Conservation (phyloP, 2,888 invertebrate species). For the Lysandra bellargus region DNA sequence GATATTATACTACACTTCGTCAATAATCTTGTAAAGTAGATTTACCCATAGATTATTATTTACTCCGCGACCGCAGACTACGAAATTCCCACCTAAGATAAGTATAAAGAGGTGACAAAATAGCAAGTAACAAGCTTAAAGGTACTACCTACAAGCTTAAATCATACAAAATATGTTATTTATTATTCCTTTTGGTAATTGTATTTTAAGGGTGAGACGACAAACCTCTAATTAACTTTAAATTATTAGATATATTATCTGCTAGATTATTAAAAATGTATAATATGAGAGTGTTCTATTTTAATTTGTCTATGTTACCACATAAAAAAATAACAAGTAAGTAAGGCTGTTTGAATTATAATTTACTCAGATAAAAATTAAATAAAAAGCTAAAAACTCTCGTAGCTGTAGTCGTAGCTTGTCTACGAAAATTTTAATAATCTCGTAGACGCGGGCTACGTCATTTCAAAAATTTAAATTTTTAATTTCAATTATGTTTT, state of each 20-base stretch:
- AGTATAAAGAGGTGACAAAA: not conserved
- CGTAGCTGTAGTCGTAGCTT: not conserved
- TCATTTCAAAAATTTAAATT: not conserved
- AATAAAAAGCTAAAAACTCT: not conserved
- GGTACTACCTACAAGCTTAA: too few species aligned
- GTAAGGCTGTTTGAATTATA: too few species aligned
- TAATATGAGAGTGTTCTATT: too few species aligned
- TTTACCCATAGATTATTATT: not conserved
- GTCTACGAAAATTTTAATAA: not conserved
- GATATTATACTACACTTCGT: conserved; percentile 22
- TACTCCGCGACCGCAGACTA: not conserved
- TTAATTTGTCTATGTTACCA: too few species aligned
- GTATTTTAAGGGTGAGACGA: not conserved
- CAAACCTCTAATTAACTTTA: not conserved
- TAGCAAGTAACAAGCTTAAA: not conserved
- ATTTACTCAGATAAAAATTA: not conserved
- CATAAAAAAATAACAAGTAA: too few species aligned
- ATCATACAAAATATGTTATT: too few species aligned
- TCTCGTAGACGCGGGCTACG: not conserved
- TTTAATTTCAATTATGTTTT: not conserved
- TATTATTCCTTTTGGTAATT: not conserved
- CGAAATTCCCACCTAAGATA: not conserved
- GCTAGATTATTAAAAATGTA: not conserved
- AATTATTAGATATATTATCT: too few species aligned
- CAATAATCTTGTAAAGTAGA: conserved; percentile 14